Evolutionary conservation across 2,888 invertebrate species (phyloP).

Genomic region (Drosophila atripex): DNA sequence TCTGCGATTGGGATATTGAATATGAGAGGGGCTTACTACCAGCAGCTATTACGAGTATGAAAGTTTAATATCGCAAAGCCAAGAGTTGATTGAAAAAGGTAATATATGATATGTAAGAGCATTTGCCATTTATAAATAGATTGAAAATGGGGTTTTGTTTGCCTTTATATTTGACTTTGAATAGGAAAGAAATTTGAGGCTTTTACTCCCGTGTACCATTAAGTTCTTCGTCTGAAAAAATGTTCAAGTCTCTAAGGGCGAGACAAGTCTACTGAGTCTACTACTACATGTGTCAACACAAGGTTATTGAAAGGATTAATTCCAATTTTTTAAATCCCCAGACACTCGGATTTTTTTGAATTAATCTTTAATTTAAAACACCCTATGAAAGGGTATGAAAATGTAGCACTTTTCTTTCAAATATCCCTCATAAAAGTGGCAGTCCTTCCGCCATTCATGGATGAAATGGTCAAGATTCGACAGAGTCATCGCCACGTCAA

Average conservation of each 20-base stretch:
- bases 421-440: background rate
- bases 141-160: background rate
- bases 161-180: too few species aligned
- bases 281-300: too few species aligned
- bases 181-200: too few species aligned
- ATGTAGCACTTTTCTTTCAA: background rate
- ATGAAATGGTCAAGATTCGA: slow-evolving; percentile 22
- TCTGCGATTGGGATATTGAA: slow-evolving; percentile 8
- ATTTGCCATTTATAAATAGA: background rate
- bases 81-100: slow-evolving; percentile 1
- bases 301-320: too few species aligned
- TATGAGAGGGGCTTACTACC: slow-evolving; percentile 6
- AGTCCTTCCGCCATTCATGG: background rate
- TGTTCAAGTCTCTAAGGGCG: too few species aligned
- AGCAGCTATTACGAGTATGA: slow-evolving; percentile 13
- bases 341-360: background rate
- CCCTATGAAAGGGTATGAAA: background rate
- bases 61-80: slow-evolving; percentile 4
- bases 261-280: too few species aligned
- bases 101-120: background rate
- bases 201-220: too few species aligned
- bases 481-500: slow-evolving; percentile 33
- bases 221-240: too few species aligned
- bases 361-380: background rate
- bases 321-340: too few species aligned